These are phyloP conservation scores for Lamprologus ornatipinnis DNA, from an alignment of 2,113 vertebrate species.

Conservation along the genomic window DNA sequence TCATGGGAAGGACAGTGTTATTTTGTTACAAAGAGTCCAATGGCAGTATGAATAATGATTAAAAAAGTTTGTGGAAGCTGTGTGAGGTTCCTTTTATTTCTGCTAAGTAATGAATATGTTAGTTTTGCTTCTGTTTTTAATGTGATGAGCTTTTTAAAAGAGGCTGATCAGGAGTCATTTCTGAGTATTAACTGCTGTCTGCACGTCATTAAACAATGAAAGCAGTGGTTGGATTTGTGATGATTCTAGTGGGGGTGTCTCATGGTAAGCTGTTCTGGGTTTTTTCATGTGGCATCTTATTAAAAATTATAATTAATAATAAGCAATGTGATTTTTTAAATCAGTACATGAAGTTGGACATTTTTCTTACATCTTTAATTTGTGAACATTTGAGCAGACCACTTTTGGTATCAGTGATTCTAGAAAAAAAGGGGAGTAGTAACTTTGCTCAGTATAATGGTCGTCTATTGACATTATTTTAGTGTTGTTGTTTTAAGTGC, in stretches of 20 bases:
- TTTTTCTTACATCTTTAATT: not conserved
- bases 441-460: not conserved
- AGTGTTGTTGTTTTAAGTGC: rapidly evolving
- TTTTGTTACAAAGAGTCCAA: not conserved
- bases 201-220: not conserved
- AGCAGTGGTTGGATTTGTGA: not conserved
- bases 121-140: not conserved
- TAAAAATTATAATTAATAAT: rapidly evolving
- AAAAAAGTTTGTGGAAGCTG: rapidly evolving
- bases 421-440: not conserved
- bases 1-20: not conserved
- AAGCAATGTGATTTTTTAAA: rapidly evolving
- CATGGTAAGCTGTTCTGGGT: not conserved
- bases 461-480: rapidly evolving
- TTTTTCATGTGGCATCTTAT: not conserved
- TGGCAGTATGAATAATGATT: not conserved
- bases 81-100: not conserved
- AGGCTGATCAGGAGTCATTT: not conserved
- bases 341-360: not conserved
- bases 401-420: not conserved
- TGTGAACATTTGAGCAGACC: no score
- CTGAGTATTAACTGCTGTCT: not conserved
- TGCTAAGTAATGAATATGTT: not conserved
- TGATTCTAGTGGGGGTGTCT: not conserved
- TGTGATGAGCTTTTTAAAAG: not conserved